Conservation (phyloP, 1,140 invertebrate species). For the Aradophagus sp. region DNA sequence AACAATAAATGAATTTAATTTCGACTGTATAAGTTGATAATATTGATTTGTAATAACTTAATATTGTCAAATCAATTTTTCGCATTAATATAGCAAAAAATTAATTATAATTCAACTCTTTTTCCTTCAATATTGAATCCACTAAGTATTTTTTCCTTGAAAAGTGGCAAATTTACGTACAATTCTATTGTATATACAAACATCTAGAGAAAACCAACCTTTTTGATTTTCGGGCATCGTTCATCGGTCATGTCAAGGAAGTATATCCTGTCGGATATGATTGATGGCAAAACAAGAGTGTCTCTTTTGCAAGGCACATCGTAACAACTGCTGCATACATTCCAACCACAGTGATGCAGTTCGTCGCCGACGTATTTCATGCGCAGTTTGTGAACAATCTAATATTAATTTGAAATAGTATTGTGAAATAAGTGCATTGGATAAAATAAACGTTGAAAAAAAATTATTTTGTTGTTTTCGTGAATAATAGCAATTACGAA, state of each 20-base stretch:
- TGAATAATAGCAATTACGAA: neutral
- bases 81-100: too few species aligned
- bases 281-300: conserved; percentile 86
- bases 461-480: conserved; percentile 4
- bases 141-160: too few species aligned
- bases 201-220: conserved; percentile 76
- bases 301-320: conserved; percentile 81
- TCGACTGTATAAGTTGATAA: too few species aligned
- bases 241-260: conserved; percentile 87
- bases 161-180: too few species aligned
- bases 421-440: conserved; percentile 7
- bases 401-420: conserved; percentile 20
- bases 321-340: conserved; percentile 94
- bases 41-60: too few species aligned
- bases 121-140: too few species aligned
- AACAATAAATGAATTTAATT: too few species aligned
- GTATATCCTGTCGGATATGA: conserved; percentile 90
- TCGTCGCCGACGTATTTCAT: conserved; percentile 90
- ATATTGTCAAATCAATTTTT: too few species aligned
- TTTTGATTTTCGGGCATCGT: conserved; percentile 78
- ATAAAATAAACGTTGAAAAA: neutral
- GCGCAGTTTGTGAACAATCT: conserved; percentile 91
- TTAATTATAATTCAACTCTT: too few species aligned
- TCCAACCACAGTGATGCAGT: conserved; percentile 97
- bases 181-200: too few species aligned